phyloP scores from a whole-genome alignment of 1,140 invertebrate species.

The Polypedilum pembai region DNA sequence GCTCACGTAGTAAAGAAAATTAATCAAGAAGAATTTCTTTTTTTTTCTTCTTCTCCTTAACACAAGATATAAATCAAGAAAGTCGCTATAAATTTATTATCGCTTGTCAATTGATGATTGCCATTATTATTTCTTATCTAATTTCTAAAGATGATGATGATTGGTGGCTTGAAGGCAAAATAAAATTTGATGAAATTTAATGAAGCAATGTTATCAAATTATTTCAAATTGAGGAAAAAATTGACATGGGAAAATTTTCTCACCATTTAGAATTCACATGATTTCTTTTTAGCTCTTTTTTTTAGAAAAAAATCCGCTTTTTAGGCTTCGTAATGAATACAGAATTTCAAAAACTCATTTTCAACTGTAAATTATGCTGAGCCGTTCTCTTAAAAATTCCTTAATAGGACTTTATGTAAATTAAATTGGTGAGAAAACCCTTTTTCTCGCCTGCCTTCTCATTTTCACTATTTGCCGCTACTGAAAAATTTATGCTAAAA shows the following conservation, averaged over 20 bases:
- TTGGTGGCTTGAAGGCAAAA: too few species aligned
- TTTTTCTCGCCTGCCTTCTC: neutral
- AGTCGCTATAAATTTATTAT: constrained; percentile 6
- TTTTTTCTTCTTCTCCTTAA: neutral
- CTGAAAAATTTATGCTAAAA: constrained; percentile 1
- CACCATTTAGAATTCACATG: too few species aligned
- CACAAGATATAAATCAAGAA: neutral
- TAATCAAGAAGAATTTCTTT: neutral
- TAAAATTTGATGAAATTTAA: too few species aligned
- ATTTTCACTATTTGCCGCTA: neutral
- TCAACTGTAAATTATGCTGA: too few species aligned
- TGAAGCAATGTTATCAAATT: too few species aligned
- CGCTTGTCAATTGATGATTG: constrained; percentile 3
- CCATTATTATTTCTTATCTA: neutral
- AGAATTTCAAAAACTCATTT: too few species aligned
- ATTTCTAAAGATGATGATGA: neutral
- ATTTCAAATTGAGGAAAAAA: too few species aligned
- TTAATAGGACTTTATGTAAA: constrained; percentile 19
- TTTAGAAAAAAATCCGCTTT: too few species aligned
- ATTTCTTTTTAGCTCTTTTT: too few species aligned
- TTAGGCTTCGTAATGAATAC: too few species aligned
- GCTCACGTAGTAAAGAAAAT: neutral
- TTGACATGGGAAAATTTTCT: too few species aligned
- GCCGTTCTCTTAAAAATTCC: neutral
- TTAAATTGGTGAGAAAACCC: constrained; percentile 6